Base-by-base conservation (phyloP, 1,140 invertebrate species). In the Samia ricini region DNA sequence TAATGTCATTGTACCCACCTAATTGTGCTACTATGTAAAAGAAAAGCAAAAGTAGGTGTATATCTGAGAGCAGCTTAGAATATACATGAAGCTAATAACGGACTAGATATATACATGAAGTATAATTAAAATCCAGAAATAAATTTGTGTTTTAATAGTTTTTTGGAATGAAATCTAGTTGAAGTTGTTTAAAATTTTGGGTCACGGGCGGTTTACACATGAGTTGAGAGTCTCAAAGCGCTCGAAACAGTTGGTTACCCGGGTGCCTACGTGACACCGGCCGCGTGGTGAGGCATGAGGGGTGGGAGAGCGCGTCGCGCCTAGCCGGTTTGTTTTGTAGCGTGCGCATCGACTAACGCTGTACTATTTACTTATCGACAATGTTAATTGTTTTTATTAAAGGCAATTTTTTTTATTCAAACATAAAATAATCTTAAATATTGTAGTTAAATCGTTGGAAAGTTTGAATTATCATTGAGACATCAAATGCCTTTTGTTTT, bases 191-290 rank as follows among this genome's bases (percentile, higher is more conserved):
- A 29, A 24, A 33, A 21, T 57, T 57, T 36, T 36, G 26, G 33
- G 56, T 20, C 26, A 33, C 12, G 12, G 29, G 19, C 56, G 22
- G 12, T 21, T 5, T 51, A 7, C 50, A 51, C 21, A 51, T 22
- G 20, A n/a, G 52, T 12, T 33, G 56, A 33, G 56, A 33, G 18
- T 18, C 22, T 21, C 36, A 48, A 24, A 23, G 15, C 20, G 57
- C 42, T 23, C 24, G 57, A 21, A 24, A 48, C 56, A 64, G 63
- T 36, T 8, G 58, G 66, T 48, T 55, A 63, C 33, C 58, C 69
- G 65, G 77, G 74, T 83, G 85, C 83, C 83, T 88, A 88, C 83
- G 85, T 88, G 85, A 88, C 84, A 80, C 74, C 69, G 83, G 55
- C 81, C 85, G 76, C 85, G 83, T 88, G 83, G 78, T 76, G 64